These are phyloP conservation scores for Gambelia wislizenii DNA, from an alignment of 2,797 vertebrate species.

Conservation along the genomic window DNA sequence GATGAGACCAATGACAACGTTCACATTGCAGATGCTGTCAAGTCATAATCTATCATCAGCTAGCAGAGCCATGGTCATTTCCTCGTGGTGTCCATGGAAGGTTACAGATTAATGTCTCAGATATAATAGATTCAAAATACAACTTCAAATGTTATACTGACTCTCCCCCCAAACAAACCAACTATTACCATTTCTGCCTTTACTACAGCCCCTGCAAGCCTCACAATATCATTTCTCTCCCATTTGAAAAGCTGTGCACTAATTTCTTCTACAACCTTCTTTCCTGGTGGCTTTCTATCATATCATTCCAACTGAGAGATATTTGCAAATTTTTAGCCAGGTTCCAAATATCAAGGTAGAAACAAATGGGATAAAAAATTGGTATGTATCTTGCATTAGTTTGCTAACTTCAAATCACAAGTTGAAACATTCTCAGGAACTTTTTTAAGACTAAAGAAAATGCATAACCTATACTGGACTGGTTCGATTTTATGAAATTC, in stretches of 20 bases:
- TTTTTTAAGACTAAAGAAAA: not conserved
- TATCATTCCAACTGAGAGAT: not conserved
- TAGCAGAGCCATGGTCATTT: not conserved
- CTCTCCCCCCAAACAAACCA: not conserved
- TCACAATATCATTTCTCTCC: not conserved
- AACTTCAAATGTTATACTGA: not conserved
- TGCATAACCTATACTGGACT: not conserved
- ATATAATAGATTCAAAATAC: not conserved
- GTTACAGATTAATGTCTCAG: not conserved
- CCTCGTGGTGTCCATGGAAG: not conserved
- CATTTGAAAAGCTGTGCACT: not conserved
- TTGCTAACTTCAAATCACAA: not conserved
- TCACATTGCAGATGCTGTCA: not conserved
- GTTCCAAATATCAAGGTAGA: not conserved
- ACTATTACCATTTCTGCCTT: not conserved
- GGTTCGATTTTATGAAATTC: not conserved
- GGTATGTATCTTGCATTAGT: not conserved
- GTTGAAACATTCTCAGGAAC: not conserved
- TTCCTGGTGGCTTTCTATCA: not conserved
- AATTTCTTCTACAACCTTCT: not conserved
- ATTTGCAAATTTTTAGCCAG: not conserved
- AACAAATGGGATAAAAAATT: not conserved
- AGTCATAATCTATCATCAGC: not conserved
- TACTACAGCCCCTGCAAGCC: not conserved
- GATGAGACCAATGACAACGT: slow-evolving; percentile 51